Conservation (phyloP, 2,797 vertebrate species). For the Urophycis tenuis region DNA sequence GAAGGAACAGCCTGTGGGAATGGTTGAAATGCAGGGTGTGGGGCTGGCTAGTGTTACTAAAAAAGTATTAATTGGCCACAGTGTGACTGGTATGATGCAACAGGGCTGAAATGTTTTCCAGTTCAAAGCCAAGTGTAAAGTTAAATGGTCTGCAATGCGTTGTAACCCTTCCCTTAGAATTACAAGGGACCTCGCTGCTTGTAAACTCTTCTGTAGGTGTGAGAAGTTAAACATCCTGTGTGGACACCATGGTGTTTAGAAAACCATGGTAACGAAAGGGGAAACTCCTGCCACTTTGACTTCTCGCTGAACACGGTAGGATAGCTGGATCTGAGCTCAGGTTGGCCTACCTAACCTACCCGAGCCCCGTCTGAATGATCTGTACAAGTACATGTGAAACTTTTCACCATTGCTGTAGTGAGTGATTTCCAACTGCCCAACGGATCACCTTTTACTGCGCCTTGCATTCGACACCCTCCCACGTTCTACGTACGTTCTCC, state of each 20-base stretch:
- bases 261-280: background rate
- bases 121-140: background rate
- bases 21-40: background rate
- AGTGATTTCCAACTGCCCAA: background rate
- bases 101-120: background rate
- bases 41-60: too few species aligned
- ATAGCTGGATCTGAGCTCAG: background rate
- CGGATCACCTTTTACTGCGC: background rate
- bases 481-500: background rate
- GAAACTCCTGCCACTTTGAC: background rate
- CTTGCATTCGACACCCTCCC: background rate
- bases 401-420: background rate
- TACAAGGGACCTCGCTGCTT: background rate
- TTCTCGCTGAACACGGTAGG: background rate
- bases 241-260: background rate
- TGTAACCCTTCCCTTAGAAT: background rate
- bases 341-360: too few species aligned
- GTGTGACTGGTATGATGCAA: background rate
- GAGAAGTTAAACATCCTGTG: too few species aligned
- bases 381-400: background rate
- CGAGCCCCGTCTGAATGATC: background rate
- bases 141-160: background rate
- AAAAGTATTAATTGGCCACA: background rate
- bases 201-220: too few species aligned
- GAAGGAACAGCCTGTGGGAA: background rate